Base-by-base conservation (phyloP, 1,140 invertebrate species). In the Laodelphax striatellus region DNA sequence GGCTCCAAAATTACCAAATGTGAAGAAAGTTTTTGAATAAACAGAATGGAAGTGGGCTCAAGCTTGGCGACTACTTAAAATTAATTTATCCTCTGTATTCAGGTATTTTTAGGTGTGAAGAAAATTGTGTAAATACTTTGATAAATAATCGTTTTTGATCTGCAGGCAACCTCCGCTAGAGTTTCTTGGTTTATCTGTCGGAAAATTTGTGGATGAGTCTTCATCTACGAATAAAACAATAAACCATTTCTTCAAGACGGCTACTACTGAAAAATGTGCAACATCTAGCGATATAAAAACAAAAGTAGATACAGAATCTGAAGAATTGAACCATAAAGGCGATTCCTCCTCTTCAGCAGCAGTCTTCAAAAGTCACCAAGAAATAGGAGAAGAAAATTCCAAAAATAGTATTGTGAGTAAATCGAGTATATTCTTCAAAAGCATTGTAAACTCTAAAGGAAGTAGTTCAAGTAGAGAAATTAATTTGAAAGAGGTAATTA, bases 141-240 rank as follows among this genome's bases (percentile, higher is more conserved):
- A 44, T 9, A 44, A n/a, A n/a, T 44, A 4, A 4, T n/a, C 9
- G 17, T 14, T n/a, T 44, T 44, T n/a, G 14, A n/a, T 13, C 64
- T 64, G 19, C 63, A 71, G 71, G 67, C 62, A 62, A 31, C 75
- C 75, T n/a, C 65, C 73, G 5, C 69, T 79, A 44, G 68, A 70
- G 21, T 71, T 67, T 58, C 63, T 79, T 5, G 75, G 76, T 16
- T 44, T 79, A 10, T 73, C 76, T 5, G 78, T 75, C 38, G 71
- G 73, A 43, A 80, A 79, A 67, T 80, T 80, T 69, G 63, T 34
- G 13, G 63, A 64, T 4, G 34, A 56, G 21, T 52, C 41, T 42
- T 24, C 21, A 55, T 41, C 38, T 42, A 55, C 60, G 9, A 52
- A 19, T 11, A 61, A 55, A 24, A 57, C 59, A 21, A 65, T 64